These are phyloP conservation scores for Epicampocera succincta DNA, from an alignment of 2,888 invertebrate genomes.

Conservation along the genomic window DNA sequence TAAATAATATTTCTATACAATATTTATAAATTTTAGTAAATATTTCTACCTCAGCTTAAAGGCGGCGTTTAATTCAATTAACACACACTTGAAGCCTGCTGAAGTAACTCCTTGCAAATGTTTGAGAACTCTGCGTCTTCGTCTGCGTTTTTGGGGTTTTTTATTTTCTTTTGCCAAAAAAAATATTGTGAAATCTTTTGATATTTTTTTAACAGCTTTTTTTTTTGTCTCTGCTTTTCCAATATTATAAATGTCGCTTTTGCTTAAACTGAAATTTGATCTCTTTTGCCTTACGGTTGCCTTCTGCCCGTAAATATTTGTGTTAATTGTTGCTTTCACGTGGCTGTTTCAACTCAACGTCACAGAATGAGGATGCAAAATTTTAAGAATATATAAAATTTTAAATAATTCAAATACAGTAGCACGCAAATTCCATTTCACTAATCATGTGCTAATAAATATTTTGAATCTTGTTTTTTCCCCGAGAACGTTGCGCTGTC, in stretches of 20 bases:
- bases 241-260: conserved; percentile 61
- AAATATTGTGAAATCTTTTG: conserved; percentile 20
- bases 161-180: not conserved
- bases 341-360: conserved; percentile 7
- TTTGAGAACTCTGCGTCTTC: not conserved
- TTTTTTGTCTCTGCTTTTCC: conserved; percentile 2
- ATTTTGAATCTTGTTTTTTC: conserved; percentile 50
- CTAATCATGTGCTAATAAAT: conserved; percentile 71
- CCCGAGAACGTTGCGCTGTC: conserved; percentile 5
- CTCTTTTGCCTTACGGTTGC: conserved; percentile 50
- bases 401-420: conserved; percentile 69
- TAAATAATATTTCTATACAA: no score
- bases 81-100: no score
- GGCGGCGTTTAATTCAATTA: no score
- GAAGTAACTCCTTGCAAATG: no score
- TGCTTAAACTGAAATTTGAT: conserved; percentile 64
- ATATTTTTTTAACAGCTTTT: not conserved
- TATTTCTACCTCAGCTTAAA: no score
- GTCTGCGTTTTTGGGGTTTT: no score
- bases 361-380: not conserved
- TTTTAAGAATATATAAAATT: conserved; percentile 17
- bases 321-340: conserved; percentile 8
- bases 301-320: conserved; percentile 23
- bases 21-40: no score
- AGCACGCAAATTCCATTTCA: conserved; percentile 71